phyloP scores from a whole-genome alignment of 2,113 vertebrate species.

The Nicator chloris region DNA sequence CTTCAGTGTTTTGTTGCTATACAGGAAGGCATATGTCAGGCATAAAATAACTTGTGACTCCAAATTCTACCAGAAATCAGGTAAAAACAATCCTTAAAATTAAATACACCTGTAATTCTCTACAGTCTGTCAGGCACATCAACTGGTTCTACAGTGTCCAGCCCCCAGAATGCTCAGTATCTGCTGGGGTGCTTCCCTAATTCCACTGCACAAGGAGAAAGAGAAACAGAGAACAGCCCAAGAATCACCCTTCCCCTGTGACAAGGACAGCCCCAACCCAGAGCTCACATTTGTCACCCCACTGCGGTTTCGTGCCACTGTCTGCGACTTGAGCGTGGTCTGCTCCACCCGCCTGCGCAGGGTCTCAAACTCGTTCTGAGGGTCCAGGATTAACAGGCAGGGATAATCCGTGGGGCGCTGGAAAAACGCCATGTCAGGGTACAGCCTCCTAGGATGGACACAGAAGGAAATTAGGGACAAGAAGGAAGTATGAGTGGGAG shows the following conservation, averaged over 20 bases:
- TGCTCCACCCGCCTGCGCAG: slow-evolving; percentile 91
- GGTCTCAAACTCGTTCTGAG: slow-evolving; percentile 95
- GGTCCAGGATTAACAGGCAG: slow-evolving; percentile 91
- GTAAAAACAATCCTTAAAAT: not conserved
- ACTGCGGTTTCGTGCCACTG: slow-evolving; percentile 91
- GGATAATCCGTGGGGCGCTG: slow-evolving; percentile 93
- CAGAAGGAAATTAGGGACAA: not conserved
- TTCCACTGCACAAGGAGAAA: not conserved
- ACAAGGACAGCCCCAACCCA: not conserved
- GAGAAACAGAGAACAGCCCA: not conserved
- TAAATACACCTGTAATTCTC: not conserved
- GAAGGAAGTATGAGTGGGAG: not conserved
- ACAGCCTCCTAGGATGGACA: slow-evolving; percentile 79
- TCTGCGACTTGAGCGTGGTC: slow-evolving; percentile 93
- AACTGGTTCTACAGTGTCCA: not conserved
- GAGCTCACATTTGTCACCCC: slow-evolving; percentile 94
- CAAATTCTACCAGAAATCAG: not conserved
- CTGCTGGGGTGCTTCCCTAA: not conserved
- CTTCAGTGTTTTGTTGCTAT: not conserved
- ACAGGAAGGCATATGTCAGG: not conserved
- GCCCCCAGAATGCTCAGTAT: not conserved
- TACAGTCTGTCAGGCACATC: not conserved
- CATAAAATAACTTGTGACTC: not conserved
- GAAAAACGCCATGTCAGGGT: slow-evolving; percentile 97
- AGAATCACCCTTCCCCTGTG: not conserved